Evolutionary conservation across 2,113 vertebrate species (phyloP).

Genomic region (Todiramphus chloris): DNA sequence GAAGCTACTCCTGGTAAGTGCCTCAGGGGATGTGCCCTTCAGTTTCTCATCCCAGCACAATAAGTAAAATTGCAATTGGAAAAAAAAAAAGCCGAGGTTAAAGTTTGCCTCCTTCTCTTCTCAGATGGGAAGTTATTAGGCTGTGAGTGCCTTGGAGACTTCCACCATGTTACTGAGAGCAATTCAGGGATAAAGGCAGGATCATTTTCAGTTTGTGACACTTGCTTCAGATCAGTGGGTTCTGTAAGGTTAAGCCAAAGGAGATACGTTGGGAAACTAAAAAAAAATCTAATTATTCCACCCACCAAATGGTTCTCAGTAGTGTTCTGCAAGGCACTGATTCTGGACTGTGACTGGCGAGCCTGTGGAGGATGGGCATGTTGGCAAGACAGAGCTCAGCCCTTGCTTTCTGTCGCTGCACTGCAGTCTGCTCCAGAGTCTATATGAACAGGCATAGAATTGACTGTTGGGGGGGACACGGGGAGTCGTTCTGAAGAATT

Average conservation of each 20-base stretch:
- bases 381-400: background rate
- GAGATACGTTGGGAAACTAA: background rate
- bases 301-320: background rate
- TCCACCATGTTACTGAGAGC: background rate
- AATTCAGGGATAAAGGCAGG: background rate
- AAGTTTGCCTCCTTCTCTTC: background rate
- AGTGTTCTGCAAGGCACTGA: background rate
- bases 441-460: background rate
- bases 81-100: background rate
- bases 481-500: background rate
- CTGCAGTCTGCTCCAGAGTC: background rate
- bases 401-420: background rate
- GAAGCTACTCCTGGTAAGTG: background rate
- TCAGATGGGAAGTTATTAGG: fast-evolving
- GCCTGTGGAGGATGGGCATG: background rate
- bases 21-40: fast-evolving
- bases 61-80: background rate
- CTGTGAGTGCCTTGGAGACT: background rate
- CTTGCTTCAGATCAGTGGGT: background rate
- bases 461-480: no score
- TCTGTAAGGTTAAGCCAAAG: background rate
- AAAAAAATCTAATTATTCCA: background rate
- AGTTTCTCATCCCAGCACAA: background rate
- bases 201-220: background rate
- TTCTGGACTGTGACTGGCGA: background rate